These are phyloP conservation scores for Centruroides sculpturatus DNA, from an alignment of 1,140 invertebrate species.

Conservation along the genomic window DNA sequence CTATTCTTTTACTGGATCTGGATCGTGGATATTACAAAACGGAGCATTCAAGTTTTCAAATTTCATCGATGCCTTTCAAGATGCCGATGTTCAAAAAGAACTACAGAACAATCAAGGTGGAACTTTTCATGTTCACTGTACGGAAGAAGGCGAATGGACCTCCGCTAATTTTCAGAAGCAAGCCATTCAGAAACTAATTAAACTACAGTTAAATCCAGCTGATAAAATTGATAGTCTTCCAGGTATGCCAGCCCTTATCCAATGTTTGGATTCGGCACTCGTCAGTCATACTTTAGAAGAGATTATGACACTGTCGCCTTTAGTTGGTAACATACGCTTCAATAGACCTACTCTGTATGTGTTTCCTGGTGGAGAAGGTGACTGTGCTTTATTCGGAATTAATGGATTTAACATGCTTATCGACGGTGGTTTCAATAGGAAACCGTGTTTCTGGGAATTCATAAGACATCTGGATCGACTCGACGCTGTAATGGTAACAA, in stretches of 20 bases:
- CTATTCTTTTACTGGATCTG: slow-evolving; percentile 79
- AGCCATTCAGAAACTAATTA: slow-evolving; percentile 40
- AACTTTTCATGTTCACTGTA: slow-evolving; percentile 73
- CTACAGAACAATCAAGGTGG: slow-evolving; percentile 68
- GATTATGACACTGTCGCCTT: slow-evolving; percentile 76
- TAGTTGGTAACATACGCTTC: slow-evolving; percentile 92
- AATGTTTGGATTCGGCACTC: slow-evolving; percentile 30
- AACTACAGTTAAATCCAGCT: slow-evolving; percentile 59
- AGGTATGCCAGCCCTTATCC: slow-evolving; percentile 53
- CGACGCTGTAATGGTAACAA: slow-evolving; percentile 81
- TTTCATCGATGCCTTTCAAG: slow-evolving; percentile 78
- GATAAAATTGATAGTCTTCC: slow-evolving; percentile 59
- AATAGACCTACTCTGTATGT: slow-evolving; percentile 91
- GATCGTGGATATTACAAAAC: slow-evolving; percentile 93
- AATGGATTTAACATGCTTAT: slow-evolving; percentile 96
- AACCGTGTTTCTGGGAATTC: slow-evolving; percentile 95
- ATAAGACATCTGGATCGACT: slow-evolving; percentile 81
- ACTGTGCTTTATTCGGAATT: slow-evolving; percentile 90
- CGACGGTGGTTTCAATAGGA: slow-evolving; percentile 84
- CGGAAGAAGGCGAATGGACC: slow-evolving; percentile 67
- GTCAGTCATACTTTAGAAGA: slow-evolving; percentile 43
- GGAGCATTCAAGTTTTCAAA: slow-evolving; percentile 81
- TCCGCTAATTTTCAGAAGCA: slow-evolving; percentile 53
- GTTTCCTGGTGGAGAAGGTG: slow-evolving; percentile 91
- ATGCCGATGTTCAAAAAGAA: slow-evolving; percentile 78